Percentiles rank a stretch among this genome's conserved stretches.
Evolutionary conservation across 2,797 vertebrate species (phyloP).

Genomic region (Parambassis ranga): DNA sequence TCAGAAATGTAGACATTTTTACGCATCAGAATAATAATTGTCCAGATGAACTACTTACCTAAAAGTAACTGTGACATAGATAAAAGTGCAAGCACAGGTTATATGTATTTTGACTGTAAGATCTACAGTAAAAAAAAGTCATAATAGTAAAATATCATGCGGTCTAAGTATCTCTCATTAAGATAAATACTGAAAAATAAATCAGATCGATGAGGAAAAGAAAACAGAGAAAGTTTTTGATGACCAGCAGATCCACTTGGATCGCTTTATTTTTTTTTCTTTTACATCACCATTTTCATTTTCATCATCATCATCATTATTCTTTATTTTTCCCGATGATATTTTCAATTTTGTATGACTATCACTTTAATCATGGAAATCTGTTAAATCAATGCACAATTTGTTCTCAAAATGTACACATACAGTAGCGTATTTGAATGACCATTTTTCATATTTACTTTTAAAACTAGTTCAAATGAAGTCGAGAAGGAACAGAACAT

Average conservation of each 20-base stretch:
- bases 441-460: conserved; percentile 78
- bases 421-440: conserved; percentile 81
- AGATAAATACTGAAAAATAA: background rate
- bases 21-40: too few relatives aligned
- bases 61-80: too few relatives aligned
- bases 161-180: too few relatives aligned
- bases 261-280: conserved; percentile 68
- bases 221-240: conserved; percentile 10
- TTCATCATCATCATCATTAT: conserved; percentile 55
- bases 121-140: too few relatives aligned
- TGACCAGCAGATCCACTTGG: conserved; percentile 61
- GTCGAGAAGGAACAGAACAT: conserved; percentile 78
- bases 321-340: conserved; percentile 74
- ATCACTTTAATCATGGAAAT: conserved; percentile 77
- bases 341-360: conserved; percentile 69
- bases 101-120: too few relatives aligned
- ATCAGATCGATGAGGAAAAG: background rate
- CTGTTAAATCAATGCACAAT: conserved; percentile 79
- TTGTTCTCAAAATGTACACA: conserved; percentile 82
- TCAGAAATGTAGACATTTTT: too few relatives aligned
- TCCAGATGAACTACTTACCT: too few relatives aligned
- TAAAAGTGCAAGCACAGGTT: too few relatives aligned
- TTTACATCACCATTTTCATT: conserved; percentile 70
- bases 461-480: conserved; percentile 82
- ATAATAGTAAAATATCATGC: too few relatives aligned